These are phyloP conservation scores for Macaria notata DNA, from an alignment of 2,888 invertebrate genomes.

Conservation along the genomic window DNA sequence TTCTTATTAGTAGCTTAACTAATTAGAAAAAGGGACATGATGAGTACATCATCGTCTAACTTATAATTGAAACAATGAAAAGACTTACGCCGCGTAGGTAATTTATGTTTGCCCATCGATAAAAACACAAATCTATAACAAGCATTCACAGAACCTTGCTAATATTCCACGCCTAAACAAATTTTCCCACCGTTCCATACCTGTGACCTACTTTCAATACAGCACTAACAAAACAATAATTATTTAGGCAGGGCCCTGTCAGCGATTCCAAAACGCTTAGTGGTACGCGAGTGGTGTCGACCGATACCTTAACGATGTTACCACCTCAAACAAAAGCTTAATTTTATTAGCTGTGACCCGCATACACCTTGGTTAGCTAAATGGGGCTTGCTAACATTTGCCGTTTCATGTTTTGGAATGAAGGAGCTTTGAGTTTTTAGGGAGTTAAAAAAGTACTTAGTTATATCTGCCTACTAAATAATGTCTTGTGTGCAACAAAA, in stretches of 20 bases:
- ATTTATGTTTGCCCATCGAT: no score
- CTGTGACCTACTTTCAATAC: slow-evolving; percentile 11
- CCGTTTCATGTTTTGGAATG: background rate
- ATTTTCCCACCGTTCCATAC: slow-evolving; percentile 6
- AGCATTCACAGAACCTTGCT: no score
- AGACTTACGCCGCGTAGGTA: no score
- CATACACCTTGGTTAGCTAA: slow-evolving; percentile 41
- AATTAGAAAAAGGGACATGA: no score
- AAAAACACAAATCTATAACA: no score
- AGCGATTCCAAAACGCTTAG: slow-evolving; percentile 28
- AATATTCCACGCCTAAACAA: background rate
- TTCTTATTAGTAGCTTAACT: no score
- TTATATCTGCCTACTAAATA: background rate
- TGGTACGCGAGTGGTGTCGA: slow-evolving; percentile 38
- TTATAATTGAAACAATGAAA: no score
- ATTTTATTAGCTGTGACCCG: slow-evolving; percentile 60
- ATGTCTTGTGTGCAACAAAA: no score
- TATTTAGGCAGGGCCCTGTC: slow-evolving; percentile 21
- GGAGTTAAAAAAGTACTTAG: slow-evolving; percentile 1
- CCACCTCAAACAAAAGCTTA: slow-evolving; percentile 59
- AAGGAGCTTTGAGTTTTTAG: no score
- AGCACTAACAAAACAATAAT: slow-evolving; percentile 13
- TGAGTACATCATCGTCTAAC: no score
- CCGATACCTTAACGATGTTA: slow-evolving; percentile 59
- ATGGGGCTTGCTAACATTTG: slow-evolving; percentile 36